phyloP scores from a whole-genome alignment of 2,797 vertebrate species.

The Thunnus albacares region DNA sequence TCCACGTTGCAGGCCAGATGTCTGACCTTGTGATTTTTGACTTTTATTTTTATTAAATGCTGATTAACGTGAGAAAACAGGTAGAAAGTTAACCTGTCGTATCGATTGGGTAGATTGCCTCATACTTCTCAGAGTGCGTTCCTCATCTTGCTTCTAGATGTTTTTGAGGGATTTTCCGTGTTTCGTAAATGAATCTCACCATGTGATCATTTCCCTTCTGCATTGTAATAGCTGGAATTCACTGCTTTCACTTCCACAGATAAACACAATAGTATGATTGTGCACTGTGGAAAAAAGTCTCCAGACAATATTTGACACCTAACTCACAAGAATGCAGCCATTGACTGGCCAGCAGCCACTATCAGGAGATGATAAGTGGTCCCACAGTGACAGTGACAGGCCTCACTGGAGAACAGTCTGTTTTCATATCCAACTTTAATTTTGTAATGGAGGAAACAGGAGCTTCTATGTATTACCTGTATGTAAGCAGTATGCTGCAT shows the following conservation, averaged over 20 bases:
- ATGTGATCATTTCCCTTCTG: slow-evolving; percentile 9
- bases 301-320: slow-evolving; percentile 22
- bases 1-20: neutral
- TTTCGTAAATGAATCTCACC: neutral
- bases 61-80: neutral
- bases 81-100: neutral
- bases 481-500: slow-evolving; percentile 14
- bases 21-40: neutral
- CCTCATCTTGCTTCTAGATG: neutral
- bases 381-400: neutral
- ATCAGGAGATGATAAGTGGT: slow-evolving; percentile 29
- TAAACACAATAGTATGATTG: slow-evolving; percentile 27
- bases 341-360: slow-evolving; percentile 6
- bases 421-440: slow-evolving; percentile 42
- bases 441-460: slow-evolving; percentile 10
- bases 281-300: slow-evolving; percentile 3
- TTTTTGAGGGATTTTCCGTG: neutral
- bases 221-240: slow-evolving; percentile 8
- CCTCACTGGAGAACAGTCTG: slow-evolving; percentile 1
- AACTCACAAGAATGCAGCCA: slow-evolving; percentile 20
- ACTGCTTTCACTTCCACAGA: slow-evolving; percentile 24
- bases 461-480: slow-evolving; percentile 22
- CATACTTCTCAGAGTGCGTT: neutral
- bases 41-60: neutral
- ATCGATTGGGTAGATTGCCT: neutral